Evolutionary conservation across 2,888 invertebrate genomes (phyloP).

Genomic region (Eulithis testata): DNA sequence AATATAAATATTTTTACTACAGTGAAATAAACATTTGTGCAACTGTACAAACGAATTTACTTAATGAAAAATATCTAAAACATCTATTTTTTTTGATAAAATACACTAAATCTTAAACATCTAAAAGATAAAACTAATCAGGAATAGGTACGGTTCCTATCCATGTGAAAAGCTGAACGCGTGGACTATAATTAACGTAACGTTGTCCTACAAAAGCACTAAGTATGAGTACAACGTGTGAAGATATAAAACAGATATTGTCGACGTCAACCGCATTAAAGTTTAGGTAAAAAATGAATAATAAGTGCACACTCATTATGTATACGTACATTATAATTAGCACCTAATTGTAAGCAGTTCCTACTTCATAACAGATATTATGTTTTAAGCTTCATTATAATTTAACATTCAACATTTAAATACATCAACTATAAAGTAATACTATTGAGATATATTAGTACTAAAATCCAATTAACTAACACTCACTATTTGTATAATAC

Average conservation of each 20-base stretch:
- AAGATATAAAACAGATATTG: conserved; percentile 73
- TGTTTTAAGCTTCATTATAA: conserved; percentile 60
- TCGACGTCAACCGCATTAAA: conserved; percentile 77
- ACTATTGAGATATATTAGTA: conserved; percentile 41
- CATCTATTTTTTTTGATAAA: conserved; percentile 49
- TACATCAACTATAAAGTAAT: conserved; percentile 41
- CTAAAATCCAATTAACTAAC: conserved; percentile 37
- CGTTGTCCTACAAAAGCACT: conserved; percentile 47
- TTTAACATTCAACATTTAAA: conserved; percentile 68
- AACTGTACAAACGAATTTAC: conserved; percentile 75
- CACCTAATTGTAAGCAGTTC: conserved; percentile 80
- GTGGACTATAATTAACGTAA: conserved; percentile 29
- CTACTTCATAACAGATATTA: conserved; percentile 50
- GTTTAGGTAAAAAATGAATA: conserved; percentile 65
- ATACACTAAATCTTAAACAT: conserved; percentile 42
- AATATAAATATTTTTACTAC: conserved; percentile 64
- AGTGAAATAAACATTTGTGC: conserved; percentile 65
- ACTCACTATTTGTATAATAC: conserved; percentile 7
- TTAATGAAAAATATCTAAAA: conserved; percentile 52
- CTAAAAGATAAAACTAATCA: conserved; percentile 29
- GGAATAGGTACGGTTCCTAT: conserved; percentile 17
- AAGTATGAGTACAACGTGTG: conserved; percentile 40
- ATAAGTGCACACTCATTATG: conserved; percentile 70
- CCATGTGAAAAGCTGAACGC: conserved; percentile 26
- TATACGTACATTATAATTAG: conserved; percentile 71